Conservation (phyloP, 2,797 vertebrate species). For the Hoplostethus mediterraneus region DNA sequence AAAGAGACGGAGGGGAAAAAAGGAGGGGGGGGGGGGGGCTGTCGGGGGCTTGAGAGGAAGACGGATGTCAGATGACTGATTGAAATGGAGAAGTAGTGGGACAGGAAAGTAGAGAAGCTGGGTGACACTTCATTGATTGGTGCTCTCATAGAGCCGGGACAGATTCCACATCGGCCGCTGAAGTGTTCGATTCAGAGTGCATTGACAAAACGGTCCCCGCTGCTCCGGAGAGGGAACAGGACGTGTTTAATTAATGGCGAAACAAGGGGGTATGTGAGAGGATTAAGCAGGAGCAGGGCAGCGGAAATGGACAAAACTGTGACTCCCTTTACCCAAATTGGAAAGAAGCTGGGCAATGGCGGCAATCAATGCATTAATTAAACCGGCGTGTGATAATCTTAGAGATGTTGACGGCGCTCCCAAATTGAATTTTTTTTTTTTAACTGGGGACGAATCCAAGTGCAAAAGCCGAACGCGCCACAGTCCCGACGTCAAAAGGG, state of each 20-base stretch:
- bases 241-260: constrained; percentile 76
- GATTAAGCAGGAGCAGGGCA: constrained; percentile 51
- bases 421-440: constrained; percentile 64
- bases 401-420: constrained; percentile 66
- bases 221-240: constrained; percentile 34
- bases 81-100: constrained; percentile 57
- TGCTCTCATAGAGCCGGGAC: constrained; percentile 53
- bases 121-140: constrained; percentile 76
- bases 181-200: constrained; percentile 61
- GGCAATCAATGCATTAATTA: constrained; percentile 77
- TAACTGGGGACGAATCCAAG: constrained; percentile 60
- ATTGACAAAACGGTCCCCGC: constrained; percentile 63
- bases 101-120: constrained; percentile 51
- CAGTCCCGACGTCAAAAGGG: constrained; percentile 59
- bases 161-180: constrained; percentile 63
- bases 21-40: constrained; percentile 6
- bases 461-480: constrained; percentile 41
- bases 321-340: constrained; percentile 44
- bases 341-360: constrained; percentile 42
- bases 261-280: constrained; percentile 60
- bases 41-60: constrained; percentile 31
- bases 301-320: constrained; percentile 35
- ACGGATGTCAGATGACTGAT: constrained; percentile 62
- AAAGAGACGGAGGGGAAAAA: constrained; percentile 43
- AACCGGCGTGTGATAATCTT: constrained; percentile 63